These are phyloP conservation scores for Leptatherina wallacei DNA, from an alignment of 2,797 vertebrate genomes.

Conservation along the genomic window DNA sequence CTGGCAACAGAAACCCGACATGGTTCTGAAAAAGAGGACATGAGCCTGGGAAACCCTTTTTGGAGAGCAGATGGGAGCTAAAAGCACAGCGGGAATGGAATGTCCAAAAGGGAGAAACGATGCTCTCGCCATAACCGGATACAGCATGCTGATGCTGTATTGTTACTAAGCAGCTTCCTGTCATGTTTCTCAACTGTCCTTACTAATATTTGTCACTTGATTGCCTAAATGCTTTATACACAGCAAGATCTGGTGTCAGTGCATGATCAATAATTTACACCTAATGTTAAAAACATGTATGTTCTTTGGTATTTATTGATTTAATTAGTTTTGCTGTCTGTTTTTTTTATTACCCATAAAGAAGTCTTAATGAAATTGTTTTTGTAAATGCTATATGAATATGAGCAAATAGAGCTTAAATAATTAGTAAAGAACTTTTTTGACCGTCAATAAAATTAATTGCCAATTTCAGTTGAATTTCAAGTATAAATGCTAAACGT, in stretches of 20 bases:
- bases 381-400: neutral
- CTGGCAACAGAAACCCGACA: slow-evolving; percentile 78
- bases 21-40: slow-evolving; percentile 79
- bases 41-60: slow-evolving; percentile 83
- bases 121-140: slow-evolving; percentile 62
- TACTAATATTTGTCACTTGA: slow-evolving; percentile 33
- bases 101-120: slow-evolving; percentile 70
- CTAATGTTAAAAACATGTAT: neutral
- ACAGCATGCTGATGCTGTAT: slow-evolving; percentile 51
- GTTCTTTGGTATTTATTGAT: too few relatives aligned
- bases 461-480: neutral
- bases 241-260: slow-evolving; percentile 1
- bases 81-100: slow-evolving; percentile 79
- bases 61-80: slow-evolving; percentile 59
- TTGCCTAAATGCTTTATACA: slow-evolving; percentile 31
- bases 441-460: neutral
- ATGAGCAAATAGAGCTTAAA: neutral
- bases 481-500: neutral
- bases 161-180: slow-evolving; percentile 63
- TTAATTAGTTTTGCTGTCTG: too few relatives aligned
- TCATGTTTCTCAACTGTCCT: slow-evolving; percentile 32
- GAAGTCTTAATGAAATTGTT: neutral
- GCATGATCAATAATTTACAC: neutral
- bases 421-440: neutral
- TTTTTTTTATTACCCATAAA: too few relatives aligned